phyloP scores from a whole-genome alignment of 2,888 invertebrate genomes.

The Hybos culiciformis region DNA sequence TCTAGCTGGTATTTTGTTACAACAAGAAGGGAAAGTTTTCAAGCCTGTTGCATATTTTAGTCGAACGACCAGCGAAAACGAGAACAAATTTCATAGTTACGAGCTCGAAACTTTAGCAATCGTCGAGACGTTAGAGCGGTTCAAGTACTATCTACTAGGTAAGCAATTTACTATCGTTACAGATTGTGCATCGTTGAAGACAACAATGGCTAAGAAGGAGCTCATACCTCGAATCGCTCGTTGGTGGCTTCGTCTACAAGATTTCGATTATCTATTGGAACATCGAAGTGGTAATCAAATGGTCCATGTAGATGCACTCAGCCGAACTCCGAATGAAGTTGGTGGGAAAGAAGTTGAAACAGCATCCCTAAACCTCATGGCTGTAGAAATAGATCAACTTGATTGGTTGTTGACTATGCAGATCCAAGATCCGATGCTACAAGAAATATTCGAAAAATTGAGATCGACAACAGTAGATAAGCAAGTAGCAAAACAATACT shows the following conservation, averaged over 20 bases:
- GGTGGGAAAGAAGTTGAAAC: slow-evolving; percentile 6
- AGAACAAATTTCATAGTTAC: slow-evolving; percentile 2
- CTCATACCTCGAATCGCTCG: slow-evolving; percentile 9
- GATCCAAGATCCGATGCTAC: slow-evolving; percentile 8
- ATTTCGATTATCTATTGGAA: slow-evolving; percentile 3
- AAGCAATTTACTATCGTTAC: slow-evolving; percentile 2
- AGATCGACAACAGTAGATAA: too few relatives aligned
- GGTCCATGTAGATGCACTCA: slow-evolving; percentile 8
- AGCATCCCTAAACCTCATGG: not conserved
- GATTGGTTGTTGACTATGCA: slow-evolving; percentile 14
- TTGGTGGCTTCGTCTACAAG: slow-evolving; percentile 5
- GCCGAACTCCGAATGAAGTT: slow-evolving; percentile 6
- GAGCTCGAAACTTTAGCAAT: slow-evolving; percentile 8
- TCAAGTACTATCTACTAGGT: not conserved
- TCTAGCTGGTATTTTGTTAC: not conserved
- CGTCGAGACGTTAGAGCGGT: not conserved
- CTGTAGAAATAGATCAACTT: not conserved
- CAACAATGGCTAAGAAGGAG: slow-evolving; percentile 15
- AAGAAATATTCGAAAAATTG: slow-evolving; percentile 4
- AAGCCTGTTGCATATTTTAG: slow-evolving; percentile 4
- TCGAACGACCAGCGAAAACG: not conserved
- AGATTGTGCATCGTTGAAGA: slow-evolving; percentile 5
- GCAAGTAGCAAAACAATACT: too few relatives aligned
- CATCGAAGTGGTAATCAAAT: slow-evolving; percentile 3
- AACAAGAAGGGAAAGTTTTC: not conserved